A percentile compares a stretch with the other conserved stretches of the same genome.
phyloP scores from a whole-genome alignment of 2,113 vertebrate genomes.

The Proteles cristata region DNA sequence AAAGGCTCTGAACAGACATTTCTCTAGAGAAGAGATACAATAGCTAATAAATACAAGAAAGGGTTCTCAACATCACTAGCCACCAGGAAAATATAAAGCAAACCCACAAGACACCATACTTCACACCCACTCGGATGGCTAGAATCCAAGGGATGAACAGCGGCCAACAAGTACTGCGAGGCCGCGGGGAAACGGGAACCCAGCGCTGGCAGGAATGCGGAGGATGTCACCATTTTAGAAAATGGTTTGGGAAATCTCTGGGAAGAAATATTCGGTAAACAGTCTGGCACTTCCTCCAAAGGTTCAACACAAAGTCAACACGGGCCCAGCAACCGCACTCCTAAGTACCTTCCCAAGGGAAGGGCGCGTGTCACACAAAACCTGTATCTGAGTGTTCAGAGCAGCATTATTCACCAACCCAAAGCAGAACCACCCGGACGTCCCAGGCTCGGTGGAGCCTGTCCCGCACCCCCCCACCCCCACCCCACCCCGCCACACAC shows the following conservation, averaged over 20 bases:
- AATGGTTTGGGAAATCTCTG: not conserved
- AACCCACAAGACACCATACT: not conserved
- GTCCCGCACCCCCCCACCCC: too few species aligned
- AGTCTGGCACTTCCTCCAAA: not conserved
- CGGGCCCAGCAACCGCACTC: not conserved
- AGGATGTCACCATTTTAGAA: not conserved
- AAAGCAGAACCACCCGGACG: not conserved
- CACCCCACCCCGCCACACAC: too few species aligned
- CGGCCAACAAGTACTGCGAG: not conserved
- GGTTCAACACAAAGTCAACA: not conserved
- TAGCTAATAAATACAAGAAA: not conserved
- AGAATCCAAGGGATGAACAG: not conserved
- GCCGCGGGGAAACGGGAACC: not conserved
- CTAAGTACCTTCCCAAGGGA: not conserved
- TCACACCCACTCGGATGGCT: not conserved
- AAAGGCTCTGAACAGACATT: not conserved
- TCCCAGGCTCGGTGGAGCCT: not conserved
- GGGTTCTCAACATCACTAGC: not conserved
- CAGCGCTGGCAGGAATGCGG: not conserved
- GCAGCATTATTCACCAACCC: not conserved
- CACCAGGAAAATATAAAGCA: not conserved
- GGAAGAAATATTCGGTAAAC: not conserved
- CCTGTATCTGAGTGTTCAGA: fast-evolving
- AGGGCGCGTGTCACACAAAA: not conserved
- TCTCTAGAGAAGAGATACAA: not conserved